Evolutionary conservation across 2,888 invertebrate species (phyloP), one percentile per base, ranked within the genome.

Genomic region (Cosmorhoe ocellata): DNA sequence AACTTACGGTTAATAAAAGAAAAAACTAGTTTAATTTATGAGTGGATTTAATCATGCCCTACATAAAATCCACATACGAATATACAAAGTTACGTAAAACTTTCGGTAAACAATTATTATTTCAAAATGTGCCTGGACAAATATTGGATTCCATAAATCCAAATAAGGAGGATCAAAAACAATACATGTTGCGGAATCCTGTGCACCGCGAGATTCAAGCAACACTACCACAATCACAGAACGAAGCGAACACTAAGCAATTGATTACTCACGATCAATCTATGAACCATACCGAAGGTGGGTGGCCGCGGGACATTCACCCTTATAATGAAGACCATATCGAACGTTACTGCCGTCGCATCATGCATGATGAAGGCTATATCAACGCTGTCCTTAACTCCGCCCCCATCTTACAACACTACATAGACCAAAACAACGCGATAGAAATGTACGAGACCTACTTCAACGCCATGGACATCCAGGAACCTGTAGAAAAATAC

Each of bases 291-390:
- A 88, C 86, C 9, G 96, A 96, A 79, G 96, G 96, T 52, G 96
- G 96, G 11, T 97, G 96, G 96, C 96, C 96, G 1, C 93, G 93
- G 67, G 96, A 97, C 59, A 85, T 94, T 7, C 92, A 93, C 58
- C 76, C 84, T 51, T 79, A 87, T 37, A 93, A 93, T 67, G 91
- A 93, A 61, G 96, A 97, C 62, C 94, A 94, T 68, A 92, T 94
- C 6, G 74, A 90, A 32, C 91, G 96, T 43, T 94, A 94, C 76
- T 91, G 95, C 43, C 95, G 96, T 60, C 95, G 96, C 73, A 90
- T 95, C 13, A 94, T 94, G 75, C 95, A 96, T 61, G 96, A 96
- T 53, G 96, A 96, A 65, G 81, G 84, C 44, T 97, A 95, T 79
- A 90, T 94, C 45, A 87, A 91, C 56, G 91, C 94, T 33, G 91